Conservation (phyloP, 2,888 invertebrate species). For the Apodemia hepburni region DNA sequence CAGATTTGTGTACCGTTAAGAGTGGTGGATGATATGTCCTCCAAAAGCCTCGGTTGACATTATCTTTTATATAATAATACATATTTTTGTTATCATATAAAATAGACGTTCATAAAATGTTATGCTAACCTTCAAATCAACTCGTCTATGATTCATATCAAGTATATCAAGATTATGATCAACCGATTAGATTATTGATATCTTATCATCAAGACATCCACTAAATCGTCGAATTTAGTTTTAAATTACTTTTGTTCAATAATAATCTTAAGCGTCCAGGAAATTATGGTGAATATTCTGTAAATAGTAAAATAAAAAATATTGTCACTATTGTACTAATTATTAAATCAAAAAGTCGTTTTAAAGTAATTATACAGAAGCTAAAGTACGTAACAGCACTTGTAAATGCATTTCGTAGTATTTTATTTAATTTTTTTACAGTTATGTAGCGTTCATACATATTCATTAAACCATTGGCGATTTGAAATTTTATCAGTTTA, state of each 20-base stretch:
- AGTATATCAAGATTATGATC: not conserved
- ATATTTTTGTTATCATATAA: no score
- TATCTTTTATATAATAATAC: no score
- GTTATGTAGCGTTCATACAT: no score
- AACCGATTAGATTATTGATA: conserved; percentile 6
- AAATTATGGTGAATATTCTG: not conserved
- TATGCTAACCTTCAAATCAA: not conserved
- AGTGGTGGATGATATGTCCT: no score
- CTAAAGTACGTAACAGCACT: not conserved
- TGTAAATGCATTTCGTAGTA: no score
- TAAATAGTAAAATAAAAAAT: not conserved
- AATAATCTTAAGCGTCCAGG: not conserved
- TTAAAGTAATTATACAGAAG: conserved; percentile 18
- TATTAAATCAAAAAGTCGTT: conserved; percentile 10
- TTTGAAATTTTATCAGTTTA: no score
- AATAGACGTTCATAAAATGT: not conserved
- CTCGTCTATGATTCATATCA: conserved; percentile 1
- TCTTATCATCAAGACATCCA: not conserved
- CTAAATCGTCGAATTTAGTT: not conserved
- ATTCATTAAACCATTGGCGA: no score
- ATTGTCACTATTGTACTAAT: not conserved
- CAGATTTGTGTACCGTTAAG: no score
- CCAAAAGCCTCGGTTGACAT: no score
- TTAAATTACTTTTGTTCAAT: not conserved
- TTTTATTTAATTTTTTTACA: no score